Evolutionary conservation across 64 coral and sea anemone genomes (phyloP).

Genomic region (Dendrophyllia cribrosa): DNA sequence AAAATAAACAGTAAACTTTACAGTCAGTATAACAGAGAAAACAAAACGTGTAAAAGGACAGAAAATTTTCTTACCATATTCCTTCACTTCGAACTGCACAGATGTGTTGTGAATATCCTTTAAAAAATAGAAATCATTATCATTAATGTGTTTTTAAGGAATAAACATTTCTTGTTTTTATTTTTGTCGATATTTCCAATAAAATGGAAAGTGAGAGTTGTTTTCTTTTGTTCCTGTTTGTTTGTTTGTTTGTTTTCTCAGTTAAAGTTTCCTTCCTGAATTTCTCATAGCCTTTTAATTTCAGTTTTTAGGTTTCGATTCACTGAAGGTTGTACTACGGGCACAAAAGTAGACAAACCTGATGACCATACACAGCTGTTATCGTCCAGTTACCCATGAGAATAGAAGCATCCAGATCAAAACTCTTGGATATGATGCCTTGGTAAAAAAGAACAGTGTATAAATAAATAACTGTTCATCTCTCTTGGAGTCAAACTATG

Average conservation of each 20-base stretch:
- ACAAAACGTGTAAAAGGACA: neutral
- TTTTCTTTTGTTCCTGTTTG: neutral
- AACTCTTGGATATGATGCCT: slow-evolving; percentile 50
- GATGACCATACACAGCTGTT: slow-evolving; percentile 66
- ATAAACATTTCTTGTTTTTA: too few species aligned
- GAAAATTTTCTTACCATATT: slow-evolving; percentile 77
- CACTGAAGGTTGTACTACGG: neutral
- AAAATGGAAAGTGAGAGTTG: too few species aligned
- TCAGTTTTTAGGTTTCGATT: too few species aligned
- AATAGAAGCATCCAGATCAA: slow-evolving; percentile 22
- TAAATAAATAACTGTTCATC: neutral
- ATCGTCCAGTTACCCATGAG: slow-evolving; percentile 64
- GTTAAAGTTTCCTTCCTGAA: too few species aligned
- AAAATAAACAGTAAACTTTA: neutral
- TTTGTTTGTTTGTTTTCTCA: neutral
- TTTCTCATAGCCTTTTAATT: too few species aligned
- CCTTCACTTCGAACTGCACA: slow-evolving; percentile 86
- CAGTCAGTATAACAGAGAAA: too few species aligned
- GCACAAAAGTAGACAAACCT: slow-evolving; percentile 15
- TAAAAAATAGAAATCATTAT: slow-evolving; percentile 8
- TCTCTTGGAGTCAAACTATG: too few species aligned
- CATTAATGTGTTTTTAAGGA: too few species aligned
- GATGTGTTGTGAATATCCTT: slow-evolving; percentile 85
- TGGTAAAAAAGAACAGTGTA: neutral
- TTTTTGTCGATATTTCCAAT: too few species aligned